Evolutionary conservation across 2,113 vertebrate genomes (phyloP).

Genomic region (Oceanites oceanicus): DNA sequence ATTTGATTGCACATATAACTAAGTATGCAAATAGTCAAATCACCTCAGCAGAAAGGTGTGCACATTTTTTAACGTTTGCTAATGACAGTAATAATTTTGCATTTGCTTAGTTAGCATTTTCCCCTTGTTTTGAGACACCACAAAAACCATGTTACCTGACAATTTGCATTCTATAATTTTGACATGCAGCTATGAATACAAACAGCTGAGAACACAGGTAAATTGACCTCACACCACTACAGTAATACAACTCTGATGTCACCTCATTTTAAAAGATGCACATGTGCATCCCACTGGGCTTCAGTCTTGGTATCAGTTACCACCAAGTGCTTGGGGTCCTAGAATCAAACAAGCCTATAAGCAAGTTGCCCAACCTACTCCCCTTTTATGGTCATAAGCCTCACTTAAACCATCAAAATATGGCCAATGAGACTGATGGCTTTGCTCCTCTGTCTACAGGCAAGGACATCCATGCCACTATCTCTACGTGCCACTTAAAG

Average conservation of each 20-base stretch:
- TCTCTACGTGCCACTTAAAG: neutral
- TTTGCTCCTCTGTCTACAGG: neutral
- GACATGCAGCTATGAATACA: neutral
- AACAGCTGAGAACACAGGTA: neutral
- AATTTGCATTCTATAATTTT: neutral
- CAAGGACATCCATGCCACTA: neutral
- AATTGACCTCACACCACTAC: neutral
- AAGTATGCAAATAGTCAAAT: neutral
- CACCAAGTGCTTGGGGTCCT: neutral
- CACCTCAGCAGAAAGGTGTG: neutral
- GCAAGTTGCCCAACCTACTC: neutral
- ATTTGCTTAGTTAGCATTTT: neutral
- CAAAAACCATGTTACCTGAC: neutral
- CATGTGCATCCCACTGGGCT: neutral
- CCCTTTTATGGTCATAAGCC: neutral
- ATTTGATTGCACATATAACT: neutral
- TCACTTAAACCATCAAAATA: neutral
- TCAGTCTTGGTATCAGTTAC: neutral
- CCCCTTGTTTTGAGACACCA: neutral
- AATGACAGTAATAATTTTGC: neutral
- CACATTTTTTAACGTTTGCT: neutral
- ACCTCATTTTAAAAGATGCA: neutral
- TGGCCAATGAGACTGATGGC: rapidly evolving
- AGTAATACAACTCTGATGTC: neutral
- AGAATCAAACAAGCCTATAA: neutral